Percentiles rank a stretch among this genome's conserved stretches.
Conservation (phyloP, 92 coral and sea anemone species). For the Scolanthus callimorphus region DNA sequence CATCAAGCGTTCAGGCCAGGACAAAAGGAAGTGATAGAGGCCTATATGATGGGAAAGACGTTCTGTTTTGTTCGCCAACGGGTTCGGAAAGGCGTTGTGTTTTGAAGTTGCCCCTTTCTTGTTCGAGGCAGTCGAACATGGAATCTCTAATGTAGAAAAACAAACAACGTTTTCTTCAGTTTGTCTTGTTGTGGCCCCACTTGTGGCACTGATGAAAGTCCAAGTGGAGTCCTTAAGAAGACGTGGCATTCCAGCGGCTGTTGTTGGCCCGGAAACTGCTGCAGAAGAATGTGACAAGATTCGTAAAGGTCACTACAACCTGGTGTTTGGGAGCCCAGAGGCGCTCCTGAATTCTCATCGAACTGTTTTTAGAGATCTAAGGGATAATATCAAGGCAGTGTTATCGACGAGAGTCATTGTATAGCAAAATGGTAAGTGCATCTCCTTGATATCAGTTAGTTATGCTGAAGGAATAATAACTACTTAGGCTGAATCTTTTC, state of each 20-base stretch:
- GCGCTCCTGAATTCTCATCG: constrained; percentile 36
- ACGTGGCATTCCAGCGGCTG: constrained; percentile 33
- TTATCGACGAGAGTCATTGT: constrained; percentile 51
- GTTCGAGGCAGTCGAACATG: neutral
- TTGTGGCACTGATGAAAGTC: constrained; percentile 48
- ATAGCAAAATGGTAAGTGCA: constrained; percentile 57
- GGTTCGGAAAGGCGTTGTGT: constrained; percentile 28
- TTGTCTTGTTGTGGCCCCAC: constrained; percentile 34
- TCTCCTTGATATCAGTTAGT: no score
- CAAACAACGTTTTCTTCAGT: constrained; percentile 1
- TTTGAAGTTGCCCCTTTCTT: constrained; percentile 40
- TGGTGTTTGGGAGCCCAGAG: constrained; percentile 51
- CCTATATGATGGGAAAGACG: constrained; percentile 27
- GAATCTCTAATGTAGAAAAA: neutral
- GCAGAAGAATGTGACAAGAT: constrained; percentile 15
- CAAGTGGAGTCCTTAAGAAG: constrained; percentile 25
- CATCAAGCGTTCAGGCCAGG: constrained; percentile 11
- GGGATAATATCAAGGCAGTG: constrained; percentile 29
- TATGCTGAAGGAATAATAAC: no score
- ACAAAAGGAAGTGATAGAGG: constrained; percentile 10
- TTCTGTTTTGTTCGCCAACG: constrained; percentile 33
- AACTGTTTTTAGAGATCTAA: constrained; percentile 19
- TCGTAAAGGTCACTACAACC: constrained; percentile 1
- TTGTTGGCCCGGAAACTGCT: constrained; percentile 17
- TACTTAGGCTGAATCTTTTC: no score